Evolutionary conservation across 2,797 vertebrate species (phyloP).

Genomic region (Alectoris magna): DNA sequence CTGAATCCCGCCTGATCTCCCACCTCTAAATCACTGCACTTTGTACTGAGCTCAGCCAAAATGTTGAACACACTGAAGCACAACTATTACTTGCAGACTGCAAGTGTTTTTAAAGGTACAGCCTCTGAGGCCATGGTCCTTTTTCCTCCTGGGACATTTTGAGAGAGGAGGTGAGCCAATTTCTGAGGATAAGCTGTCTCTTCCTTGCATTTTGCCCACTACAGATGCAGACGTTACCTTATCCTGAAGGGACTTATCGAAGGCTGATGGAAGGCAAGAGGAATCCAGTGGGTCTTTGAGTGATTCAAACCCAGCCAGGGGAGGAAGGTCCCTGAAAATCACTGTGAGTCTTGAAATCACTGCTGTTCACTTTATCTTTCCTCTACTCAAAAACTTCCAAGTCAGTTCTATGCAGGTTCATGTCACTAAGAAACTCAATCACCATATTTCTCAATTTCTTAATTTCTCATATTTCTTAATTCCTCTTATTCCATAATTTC

Average conservation of each 20-base stretch:
- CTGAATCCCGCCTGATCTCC: slow-evolving; percentile 71
- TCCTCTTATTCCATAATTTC: background rate
- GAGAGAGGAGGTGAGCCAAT: background rate
- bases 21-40: slow-evolving; percentile 73
- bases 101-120: slow-evolving; percentile 62
- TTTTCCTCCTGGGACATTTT: background rate
- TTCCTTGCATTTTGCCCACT: background rate
- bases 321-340: background rate
- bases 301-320: background rate
- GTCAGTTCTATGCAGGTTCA: background rate
- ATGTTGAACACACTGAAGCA: slow-evolving; percentile 55
- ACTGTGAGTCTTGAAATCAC: background rate
- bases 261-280: background rate
- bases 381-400: background rate
- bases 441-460: background rate
- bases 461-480: background rate
- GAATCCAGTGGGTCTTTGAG: background rate
- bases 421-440: background rate
- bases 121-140: background rate
- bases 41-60: slow-evolving; percentile 73
- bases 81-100: slow-evolving; percentile 72
- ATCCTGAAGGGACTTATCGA: background rate
- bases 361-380: background rate
- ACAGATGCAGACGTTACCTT: background rate
- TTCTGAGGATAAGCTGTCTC: background rate